Evolutionary conservation across 2,113 vertebrate genomes (phyloP), one percentile per base, ranked within the genome.

Genomic region (Andinoacara biseriatus): DNA sequence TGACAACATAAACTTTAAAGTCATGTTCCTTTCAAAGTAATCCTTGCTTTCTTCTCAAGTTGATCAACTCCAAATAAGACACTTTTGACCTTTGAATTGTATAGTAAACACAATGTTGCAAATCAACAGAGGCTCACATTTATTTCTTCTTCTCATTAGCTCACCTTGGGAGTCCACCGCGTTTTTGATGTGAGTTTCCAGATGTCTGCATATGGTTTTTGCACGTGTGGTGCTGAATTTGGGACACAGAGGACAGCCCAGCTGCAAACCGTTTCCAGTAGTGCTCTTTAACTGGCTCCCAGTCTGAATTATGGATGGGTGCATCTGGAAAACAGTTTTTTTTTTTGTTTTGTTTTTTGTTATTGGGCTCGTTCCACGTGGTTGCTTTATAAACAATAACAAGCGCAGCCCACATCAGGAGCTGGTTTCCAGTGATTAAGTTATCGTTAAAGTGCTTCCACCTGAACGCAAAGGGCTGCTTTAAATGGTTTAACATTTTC

Each of bases 181-280:
- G 13, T 40, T 40, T 76, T 20, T 76, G 22, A 76, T 46, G 74
- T 76, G 57, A 17, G 38, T 20, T 22, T 76, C 38, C 57, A 76
- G 33, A 29, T 59, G 57, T 43, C 74, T 76, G n/a, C 22, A 40
- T 11, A 43, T 76, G 14, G 56, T 58, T 10, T 29, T 29, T 58
- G 15, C 22, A 43, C 17, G 4, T 59, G 31, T 43, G 2, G 56
- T n/a, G 35, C 10, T 40, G 22, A 76, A 76, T 59, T 29, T 46
- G 15, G 74, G 35, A 59, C 56, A 76, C 35, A 76, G 35, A 29
- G 57, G 22, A 58, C 57, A 46, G 58, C 22, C 15, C 15, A 59
- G 24, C 74, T 29, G 0, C 13, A 58, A 76, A 58, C 0, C 0
- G 1, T 26, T 35, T 9, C 31, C 18, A 22, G 33, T 11, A 17